Base-by-base conservation (phyloP, 64 coral and sea anemone genomes). In the Montipora foliosa region DNA sequence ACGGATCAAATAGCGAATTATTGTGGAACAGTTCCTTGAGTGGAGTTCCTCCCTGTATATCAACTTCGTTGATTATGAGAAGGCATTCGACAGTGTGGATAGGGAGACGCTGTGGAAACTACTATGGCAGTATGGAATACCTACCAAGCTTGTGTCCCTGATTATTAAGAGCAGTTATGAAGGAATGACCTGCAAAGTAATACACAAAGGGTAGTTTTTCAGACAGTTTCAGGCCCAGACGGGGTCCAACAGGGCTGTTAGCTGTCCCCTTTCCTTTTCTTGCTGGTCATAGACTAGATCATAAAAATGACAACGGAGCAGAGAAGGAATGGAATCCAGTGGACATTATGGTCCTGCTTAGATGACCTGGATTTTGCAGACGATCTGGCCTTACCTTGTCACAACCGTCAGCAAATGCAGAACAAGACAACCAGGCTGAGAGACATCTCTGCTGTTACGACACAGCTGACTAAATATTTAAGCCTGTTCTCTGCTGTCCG, bases 321-420 rank as follows among this genome's bases (percentile, higher is more conserved):
- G 46, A 53, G 85, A 72, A 88, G 48, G 20, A 88, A 88, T 21
- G 68, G 85, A 48, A 88, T 88, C 22, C 85, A 75, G 67, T 88
- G 85, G 85, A 88, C 85, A 22, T n/a, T 29, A 29, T 29, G 29
- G 29, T 29, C 29, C 29, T 29, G 29, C 29, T 29, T 29, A 29
- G 29, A 29, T 51, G 81, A 58, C 53, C 81, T 74, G 9, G 85
- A 88, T 5, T 88, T 50, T 88, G 85, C 85, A n/a, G 85, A 88
- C 37, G 85, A 88, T 47, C 37, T 88, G 11, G 85, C 85, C 5
- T 24, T 88, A 21, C 69, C 52, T 22, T 88, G 67, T 14, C 85
- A 88, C 68, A 88, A 22, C 53, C 29, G 29, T 29, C 29, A 29
- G 29, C 29, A 29, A 29, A 29, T 29, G 29, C 29, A 29, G 29